These are phyloP conservation scores for Tympanuchus pallidicinctus DNA, from an alignment of 2,113 vertebrate species.

Conservation along the genomic window DNA sequence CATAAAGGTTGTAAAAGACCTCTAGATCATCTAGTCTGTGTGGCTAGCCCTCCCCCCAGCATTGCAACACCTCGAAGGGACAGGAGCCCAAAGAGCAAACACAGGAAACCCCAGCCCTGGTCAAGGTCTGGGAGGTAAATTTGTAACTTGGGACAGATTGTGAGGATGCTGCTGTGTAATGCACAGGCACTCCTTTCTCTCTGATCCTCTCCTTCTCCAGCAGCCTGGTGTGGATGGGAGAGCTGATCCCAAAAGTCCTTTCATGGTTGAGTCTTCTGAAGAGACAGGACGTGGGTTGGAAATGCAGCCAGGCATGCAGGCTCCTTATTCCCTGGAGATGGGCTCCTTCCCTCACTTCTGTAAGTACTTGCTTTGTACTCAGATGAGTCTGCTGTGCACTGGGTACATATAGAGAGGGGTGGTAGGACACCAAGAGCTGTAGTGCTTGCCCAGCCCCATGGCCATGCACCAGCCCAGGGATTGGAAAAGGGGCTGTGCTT, in stretches of 20 bases:
- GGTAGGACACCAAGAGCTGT: background rate
- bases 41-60: background rate
- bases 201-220: background rate
- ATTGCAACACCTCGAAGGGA: constrained; percentile 63
- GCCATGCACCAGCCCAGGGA: rapidly evolving
- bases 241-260: background rate
- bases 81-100: constrained; percentile 36
- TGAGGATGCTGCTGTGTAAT: constrained; percentile 30
- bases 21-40: background rate
- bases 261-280: constrained; percentile 33
- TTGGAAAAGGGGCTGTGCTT: background rate
- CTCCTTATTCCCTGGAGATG: constrained; percentile 9
- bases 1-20: too few relatives aligned
- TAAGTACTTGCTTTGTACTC: constrained; percentile 14
- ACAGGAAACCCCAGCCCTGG: constrained; percentile 33
- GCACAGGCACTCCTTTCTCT: constrained; percentile 30
- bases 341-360: constrained; percentile 63
- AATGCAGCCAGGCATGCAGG: constrained; percentile 13
- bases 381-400: rapidly evolving
- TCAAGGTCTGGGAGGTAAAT: constrained; percentile 74
- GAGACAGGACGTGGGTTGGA: constrained; percentile 34
- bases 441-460: background rate
- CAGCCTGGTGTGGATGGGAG: background rate
- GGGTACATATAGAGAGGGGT: background rate
- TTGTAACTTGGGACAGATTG: constrained; percentile 51